These are phyloP conservation scores for Penaeus vannamei DNA, from an alignment of 1,140 invertebrate species.

Conservation along the genomic window DNA sequence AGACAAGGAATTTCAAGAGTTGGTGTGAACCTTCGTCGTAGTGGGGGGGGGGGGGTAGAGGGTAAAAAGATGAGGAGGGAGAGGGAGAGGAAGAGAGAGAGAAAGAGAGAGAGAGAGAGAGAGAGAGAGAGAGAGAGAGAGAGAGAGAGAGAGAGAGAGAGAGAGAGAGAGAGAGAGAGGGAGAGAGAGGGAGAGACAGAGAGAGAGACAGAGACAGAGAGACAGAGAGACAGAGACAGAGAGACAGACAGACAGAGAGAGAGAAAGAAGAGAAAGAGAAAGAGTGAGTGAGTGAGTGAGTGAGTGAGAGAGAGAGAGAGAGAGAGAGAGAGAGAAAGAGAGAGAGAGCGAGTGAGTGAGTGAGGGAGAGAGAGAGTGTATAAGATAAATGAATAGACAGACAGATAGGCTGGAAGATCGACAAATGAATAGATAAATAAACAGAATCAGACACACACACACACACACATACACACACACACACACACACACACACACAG, in stretches of 20 bases:
- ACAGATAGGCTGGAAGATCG: too few relatives aligned
- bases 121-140: constrained; percentile 19
- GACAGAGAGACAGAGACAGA: neutral
- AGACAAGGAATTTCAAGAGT: too few relatives aligned
- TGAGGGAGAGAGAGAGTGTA: too few relatives aligned
- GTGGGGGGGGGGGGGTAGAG: too few relatives aligned
- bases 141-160: neutral
- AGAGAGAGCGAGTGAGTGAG: neutral
- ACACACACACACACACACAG: too few relatives aligned
- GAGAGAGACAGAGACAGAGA: constrained; percentile 1
- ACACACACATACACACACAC: too few relatives aligned
- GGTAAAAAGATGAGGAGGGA: neutral
- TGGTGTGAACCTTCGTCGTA: too few relatives aligned
- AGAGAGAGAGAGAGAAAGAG: constrained; percentile 14
- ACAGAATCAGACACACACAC: too few relatives aligned
- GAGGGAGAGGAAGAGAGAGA: neutral
- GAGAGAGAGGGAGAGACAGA: constrained; percentile 25
- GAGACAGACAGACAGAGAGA: neutral
- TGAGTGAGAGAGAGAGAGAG: constrained; percentile 1
- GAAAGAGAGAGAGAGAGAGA: constrained; percentile 28
- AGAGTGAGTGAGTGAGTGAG: neutral
- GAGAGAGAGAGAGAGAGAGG: constrained; percentile 40
- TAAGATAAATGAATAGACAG: too few relatives aligned
- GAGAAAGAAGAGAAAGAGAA: neutral
- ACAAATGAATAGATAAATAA: too few relatives aligned